Evolutionary conservation across 2,797 vertebrate species (phyloP), one percentile per base, ranked within the genome.

Genomic region (Martes flavigula): DNA sequence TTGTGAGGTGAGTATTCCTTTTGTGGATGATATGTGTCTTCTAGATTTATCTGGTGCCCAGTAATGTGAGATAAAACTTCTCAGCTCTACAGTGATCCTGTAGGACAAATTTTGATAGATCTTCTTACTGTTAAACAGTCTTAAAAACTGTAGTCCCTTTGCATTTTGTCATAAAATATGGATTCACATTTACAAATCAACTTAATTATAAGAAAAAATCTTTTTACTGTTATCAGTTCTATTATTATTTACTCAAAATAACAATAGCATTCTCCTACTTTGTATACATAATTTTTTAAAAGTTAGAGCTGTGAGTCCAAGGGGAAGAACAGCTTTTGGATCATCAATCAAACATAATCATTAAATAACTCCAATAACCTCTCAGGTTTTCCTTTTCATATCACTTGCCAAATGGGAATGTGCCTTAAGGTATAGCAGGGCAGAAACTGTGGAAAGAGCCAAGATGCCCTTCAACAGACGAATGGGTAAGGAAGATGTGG

Each of bases 141-240:
- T 75, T 64, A 78, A 64, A 88, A 85, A 48, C 11, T 73, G 56
- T 75, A 32, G 62, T 32, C 13, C 13, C 62, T 56, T 56, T 87
- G 88, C 60, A 27, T 38, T 95, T 94, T 87, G 32, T 75, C 79
- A 90, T 70, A 87, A 96, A 92, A 87, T 75, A 73, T 0, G 70
- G 64, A 35, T 54, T 89, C 66, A 79, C 17, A 38, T 78, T 95
- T 90, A 89, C 13, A 94, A 62, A 64, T 90, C 48, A 90, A 90
- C 35, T 91, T 85, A 96, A 92, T 79, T 89, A 81, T 70, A 92
- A 94, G n/a, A 84, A 14, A 66, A 82, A 83, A 43, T 90, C 18
- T 86, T 96, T 91, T 64, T 75, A 73, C 23, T 90, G 8, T 68
- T 95, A 27, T 38, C n/a, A 46, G 23, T 79, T 97, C 91, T 92